Base-by-base conservation (phyloP, 2,888 invertebrate species). In the Endotricha flammealis region DNA sequence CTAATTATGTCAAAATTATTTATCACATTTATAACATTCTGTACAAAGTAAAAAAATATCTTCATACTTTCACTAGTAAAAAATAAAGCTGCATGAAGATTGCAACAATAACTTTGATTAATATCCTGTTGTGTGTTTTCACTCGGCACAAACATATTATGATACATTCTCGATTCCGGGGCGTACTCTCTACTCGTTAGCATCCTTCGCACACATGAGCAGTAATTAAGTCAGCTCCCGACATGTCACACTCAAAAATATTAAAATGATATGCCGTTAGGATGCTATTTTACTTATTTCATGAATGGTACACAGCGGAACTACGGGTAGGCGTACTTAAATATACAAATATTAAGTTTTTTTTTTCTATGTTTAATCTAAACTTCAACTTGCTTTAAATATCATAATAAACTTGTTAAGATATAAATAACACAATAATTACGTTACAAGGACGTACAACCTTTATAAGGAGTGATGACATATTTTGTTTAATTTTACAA, bases 31-130 rank as follows among this genome's bases (percentile, higher is more conserved):
- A 78, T 76, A 81, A 81, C 73, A 75, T 75, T 77, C 67, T 85
- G 82, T 85, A 85, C 82, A 85, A 76, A 75, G 83, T 86, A 83
- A 82, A 85, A 85, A 85, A 83, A 83, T 83, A 85, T 74, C 65
- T 66, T 71, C 66, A 77, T 75, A 80, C 74, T 59, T 78, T 71
- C 63, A 73, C 71, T 75, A 74, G 71, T 74, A 78, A 64, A 73
- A 72, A 72, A 73, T 75, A 72, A 79, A 75, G 76, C 75, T 75
- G 74, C 77, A 61, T 63, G 57, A 61, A 64, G 53, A 50, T 53
- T 57, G 62, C 64, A 66, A 67, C 64, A 49, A 64, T 63, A 49
- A 56, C 44, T 44, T 42, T 41, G 37, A 41, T 40, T 38, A 41
- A 44, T 42, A 41, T 44, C 33, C 44, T 62, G 61, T 57, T 55